These are phyloP conservation scores for Spodoptera exigua DNA, from an alignment of 2,888 invertebrate genomes.

Conservation along the genomic window DNA sequence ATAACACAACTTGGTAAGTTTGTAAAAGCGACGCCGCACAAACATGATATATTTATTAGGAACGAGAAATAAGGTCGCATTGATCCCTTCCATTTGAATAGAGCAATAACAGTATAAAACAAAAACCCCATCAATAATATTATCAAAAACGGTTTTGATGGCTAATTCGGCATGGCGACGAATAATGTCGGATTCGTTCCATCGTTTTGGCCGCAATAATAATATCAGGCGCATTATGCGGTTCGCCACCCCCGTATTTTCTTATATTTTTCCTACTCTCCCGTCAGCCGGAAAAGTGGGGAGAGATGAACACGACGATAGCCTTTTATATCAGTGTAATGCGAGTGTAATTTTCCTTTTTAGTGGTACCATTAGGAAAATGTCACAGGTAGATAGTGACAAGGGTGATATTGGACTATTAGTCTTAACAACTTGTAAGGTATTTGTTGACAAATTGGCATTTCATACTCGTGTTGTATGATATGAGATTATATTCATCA, in stretches of 20 bases:
- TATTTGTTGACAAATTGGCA: background rate
- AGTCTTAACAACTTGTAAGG: slow-evolving; percentile 22
- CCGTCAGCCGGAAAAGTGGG: slow-evolving; percentile 73
- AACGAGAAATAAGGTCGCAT: too few species aligned
- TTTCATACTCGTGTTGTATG: too few species aligned
- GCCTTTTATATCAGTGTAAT: slow-evolving; percentile 76
- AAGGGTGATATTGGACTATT: slow-evolving; percentile 30
- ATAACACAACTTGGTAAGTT: too few species aligned
- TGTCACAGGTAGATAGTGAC: slow-evolving; percentile 48
- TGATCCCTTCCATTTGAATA: too few species aligned
- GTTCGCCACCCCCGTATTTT: slow-evolving; percentile 73
- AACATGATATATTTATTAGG: too few species aligned
- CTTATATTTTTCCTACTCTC: slow-evolving; percentile 65
- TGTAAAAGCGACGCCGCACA: too few species aligned
- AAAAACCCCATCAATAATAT: slow-evolving; percentile 27
- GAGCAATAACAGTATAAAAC: slow-evolving; percentile 8
- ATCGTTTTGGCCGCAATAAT: slow-evolving; percentile 77
- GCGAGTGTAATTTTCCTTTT: slow-evolving; percentile 72
- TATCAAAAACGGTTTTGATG: slow-evolving; percentile 41
- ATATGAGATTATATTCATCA: background rate
- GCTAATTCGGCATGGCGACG: slow-evolving; percentile 65
- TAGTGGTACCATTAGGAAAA: slow-evolving; percentile 60
- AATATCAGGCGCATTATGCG: slow-evolving; percentile 77
- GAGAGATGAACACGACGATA: slow-evolving; percentile 73
- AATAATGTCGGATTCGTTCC: slow-evolving; percentile 72